These are phyloP conservation scores for Papilio xuthus DNA, from an alignment of 1,140 invertebrate genomes.

Conservation along the genomic window DNA sequence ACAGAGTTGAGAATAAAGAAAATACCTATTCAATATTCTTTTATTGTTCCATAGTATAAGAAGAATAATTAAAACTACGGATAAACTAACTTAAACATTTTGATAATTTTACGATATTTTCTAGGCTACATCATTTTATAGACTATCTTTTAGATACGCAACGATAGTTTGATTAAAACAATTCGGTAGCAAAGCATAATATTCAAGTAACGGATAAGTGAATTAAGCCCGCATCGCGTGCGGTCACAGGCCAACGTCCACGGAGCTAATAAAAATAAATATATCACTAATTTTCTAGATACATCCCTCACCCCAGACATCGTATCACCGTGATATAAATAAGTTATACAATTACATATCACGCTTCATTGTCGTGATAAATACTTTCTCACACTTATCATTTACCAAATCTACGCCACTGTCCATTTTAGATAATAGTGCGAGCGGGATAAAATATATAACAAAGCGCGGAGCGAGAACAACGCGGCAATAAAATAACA, in stretches of 20 bases:
- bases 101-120: background rate
- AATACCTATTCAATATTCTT: background rate
- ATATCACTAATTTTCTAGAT: constrained; percentile 60
- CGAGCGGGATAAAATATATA: constrained; percentile 60
- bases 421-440: constrained; percentile 81
- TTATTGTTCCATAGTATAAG: background rate
- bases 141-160: constrained; percentile 45
- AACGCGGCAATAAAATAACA: constrained; percentile 76
- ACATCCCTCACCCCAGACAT: constrained; percentile 45
- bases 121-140: background rate
- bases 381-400: constrained; percentile 82
- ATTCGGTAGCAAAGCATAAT: constrained; percentile 56
- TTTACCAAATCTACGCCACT: constrained; percentile 81
- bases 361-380: constrained; percentile 80
- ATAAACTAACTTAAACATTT: no score
- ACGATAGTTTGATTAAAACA: constrained; percentile 68
- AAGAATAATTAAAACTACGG: no score
- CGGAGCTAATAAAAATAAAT: constrained; percentile 71
- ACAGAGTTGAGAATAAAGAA: background rate
- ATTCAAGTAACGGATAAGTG: constrained; percentile 67
- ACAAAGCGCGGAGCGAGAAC: constrained; percentile 49
- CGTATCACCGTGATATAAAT: constrained; percentile 65
- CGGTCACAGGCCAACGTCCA: constrained; percentile 49
- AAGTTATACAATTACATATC: constrained; percentile 80
- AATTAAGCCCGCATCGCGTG: constrained; percentile 66